These are phyloP conservation scores for Seriola dumerili DNA, from an alignment of 2,113 vertebrate genomes.

Conservation along the genomic window DNA sequence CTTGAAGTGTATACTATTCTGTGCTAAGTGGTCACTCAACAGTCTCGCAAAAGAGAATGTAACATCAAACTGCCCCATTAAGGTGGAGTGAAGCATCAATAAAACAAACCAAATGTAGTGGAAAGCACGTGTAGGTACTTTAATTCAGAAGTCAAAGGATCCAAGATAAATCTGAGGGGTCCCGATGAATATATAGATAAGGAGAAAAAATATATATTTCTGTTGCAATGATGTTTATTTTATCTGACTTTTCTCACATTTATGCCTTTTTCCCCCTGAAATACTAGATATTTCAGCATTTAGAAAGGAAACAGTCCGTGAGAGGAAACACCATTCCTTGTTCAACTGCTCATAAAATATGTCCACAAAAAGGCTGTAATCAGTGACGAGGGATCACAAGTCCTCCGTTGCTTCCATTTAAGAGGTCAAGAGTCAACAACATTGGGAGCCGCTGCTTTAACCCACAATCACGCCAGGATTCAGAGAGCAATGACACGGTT, in stretches of 20 bases:
- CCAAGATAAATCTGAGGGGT: not conserved
- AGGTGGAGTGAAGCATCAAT: not conserved
- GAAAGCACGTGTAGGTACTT: not conserved
- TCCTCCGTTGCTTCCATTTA: not conserved
- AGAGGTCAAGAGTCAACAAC: not conserved
- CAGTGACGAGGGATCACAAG: not conserved
- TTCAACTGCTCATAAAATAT: not conserved
- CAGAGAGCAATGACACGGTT: not conserved
- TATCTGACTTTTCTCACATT: not conserved
- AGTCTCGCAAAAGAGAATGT: too few relatives aligned
- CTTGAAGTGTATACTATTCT: too few relatives aligned
- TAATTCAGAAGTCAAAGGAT: not conserved
- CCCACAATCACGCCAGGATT: not conserved
- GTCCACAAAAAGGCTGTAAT: not conserved
- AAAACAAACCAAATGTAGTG: not conserved
- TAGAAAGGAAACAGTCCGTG: not conserved
- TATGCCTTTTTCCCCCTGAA: not conserved
- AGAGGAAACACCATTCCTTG: not conserved
- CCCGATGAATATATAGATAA: not conserved
- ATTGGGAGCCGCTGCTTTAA: not conserved
- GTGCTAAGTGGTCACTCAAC: too few relatives aligned
- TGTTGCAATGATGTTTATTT: not conserved
- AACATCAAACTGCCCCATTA: not conserved
- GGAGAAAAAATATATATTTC: not conserved
- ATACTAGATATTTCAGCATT: not conserved